Base-by-base conservation (phyloP, 2,797 vertebrate species). In the Myioborus miniatus region DNA sequence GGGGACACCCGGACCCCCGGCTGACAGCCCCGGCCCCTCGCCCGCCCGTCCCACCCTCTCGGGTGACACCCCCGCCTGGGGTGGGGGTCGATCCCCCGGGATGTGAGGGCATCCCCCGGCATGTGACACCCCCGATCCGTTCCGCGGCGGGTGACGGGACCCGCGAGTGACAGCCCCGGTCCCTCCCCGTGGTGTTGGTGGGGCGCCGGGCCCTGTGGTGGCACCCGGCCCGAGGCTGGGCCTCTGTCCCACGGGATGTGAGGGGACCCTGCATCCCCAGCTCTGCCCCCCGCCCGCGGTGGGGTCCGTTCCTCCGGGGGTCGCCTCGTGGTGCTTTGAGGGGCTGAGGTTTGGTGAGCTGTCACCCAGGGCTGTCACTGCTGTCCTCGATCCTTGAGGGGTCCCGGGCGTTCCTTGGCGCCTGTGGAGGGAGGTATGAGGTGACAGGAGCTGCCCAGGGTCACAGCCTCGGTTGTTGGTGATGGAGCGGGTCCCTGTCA, bases 331-430 rank as follows among this genome's bases (percentile, higher is more conserved):
- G 6, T 7, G 2, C 10, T 50, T 4, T 1, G 49, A 2, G 32
- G 15, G 1, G 17, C 8, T 15, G 41, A 29, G 69, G 27, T 30
- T 23, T 36, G 8, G 3, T 24, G 53, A 44, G 37, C 62, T 11
- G 15, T 8, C 30, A 9, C 32, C 27, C 27, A 1, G 2, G 9
- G 49, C n/a, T 63, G 77, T 81, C 70, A 15, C 8, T 19, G 9
- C 4, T 14, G 15, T 2, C 8, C 55, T 27, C 22, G 19, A 0
- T 7, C 30, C 11, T 11, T 6, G 34, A 11, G 41, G 16, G 1
- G 3, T 39, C 29, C 32, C 0, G 2, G 13, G 10, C 3, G 19
- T 24, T 68, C 24, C 20, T 22, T 2, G 34, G 20, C 60, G 1
- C 56, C 47, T 29, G 74, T 20, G 30, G 34, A 18, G 34, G 20